Base-by-base conservation (phyloP, 2,113 vertebrate genomes). In the Oncorhynchus gorbuscha region DNA sequence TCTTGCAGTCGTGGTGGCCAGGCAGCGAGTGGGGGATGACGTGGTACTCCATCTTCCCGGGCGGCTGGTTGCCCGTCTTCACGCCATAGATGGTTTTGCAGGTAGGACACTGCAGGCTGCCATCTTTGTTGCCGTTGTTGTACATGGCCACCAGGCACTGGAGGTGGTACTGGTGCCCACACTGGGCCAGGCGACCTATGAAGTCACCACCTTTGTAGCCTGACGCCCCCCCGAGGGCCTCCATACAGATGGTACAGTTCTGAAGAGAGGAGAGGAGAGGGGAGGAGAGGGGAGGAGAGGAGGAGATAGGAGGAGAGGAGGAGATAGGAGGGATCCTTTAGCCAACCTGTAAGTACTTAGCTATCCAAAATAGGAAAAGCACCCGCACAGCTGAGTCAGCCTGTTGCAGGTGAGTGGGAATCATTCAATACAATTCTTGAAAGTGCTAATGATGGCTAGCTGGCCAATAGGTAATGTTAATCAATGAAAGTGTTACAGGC, bases 221-320 rank as follows among this genome's bases (percentile, higher is more conserved):
- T 0, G 97, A 98, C 0, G 96, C 95, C 1, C 95, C 93, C 0
- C 91, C 92, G 76, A 98, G 84, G 7, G 95, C 90, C 86, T 98
- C 97, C 97, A 98, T 98, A 64, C 97, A 98, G 87, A 98, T 98
- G 79, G 96, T 98, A 75, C 97, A 98, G 90, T 98, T 96, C 97
- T 98, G 77, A 39, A 3, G 1, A 0, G 0, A 28, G 20, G 30
- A 26, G 20, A 24, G 5, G 30, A 32, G 4, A 32, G 30, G 30
- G 3, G 77, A 39, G 4, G 1, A 0, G 0, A 28, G 20, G 30
- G 20, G 20, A 24, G 1, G 30, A 32, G 0, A 28, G 20, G 30
- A 26, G 20, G 9, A 0, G 30, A n/a, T n/a, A n/a, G 5, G 4
- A 32, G 30, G 30, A 28, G 1, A 24, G 20, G 30, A 26, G 20